phyloP scores from a whole-genome alignment of 2,888 invertebrate species.

The Nycteola revayana region DNA sequence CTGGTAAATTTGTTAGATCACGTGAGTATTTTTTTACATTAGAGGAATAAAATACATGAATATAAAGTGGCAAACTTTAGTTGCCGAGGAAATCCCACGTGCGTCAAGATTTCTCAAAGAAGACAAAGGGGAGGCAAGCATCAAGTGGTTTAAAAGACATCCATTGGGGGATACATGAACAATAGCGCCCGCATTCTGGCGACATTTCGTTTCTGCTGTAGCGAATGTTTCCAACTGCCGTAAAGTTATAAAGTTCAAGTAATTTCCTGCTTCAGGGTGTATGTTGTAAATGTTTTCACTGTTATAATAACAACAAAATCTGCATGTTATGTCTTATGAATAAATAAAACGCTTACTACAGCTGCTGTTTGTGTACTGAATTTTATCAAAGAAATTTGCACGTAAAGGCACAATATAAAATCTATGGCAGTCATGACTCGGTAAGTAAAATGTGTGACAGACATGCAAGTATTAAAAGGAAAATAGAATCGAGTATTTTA shows the following conservation, averaged over 20 bases:
- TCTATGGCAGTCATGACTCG: too few relatives aligned
- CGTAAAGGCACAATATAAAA: too few relatives aligned
- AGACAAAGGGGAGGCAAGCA: conserved; percentile 22
- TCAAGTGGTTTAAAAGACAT: too few relatives aligned
- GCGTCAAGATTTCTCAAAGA: conserved; percentile 14
- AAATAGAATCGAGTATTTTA: too few relatives aligned
- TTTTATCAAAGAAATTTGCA: too few relatives aligned
- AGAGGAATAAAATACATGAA: too few relatives aligned
- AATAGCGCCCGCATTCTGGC: conserved; percentile 49
- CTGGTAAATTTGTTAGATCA: too few relatives aligned
- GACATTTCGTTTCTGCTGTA: conserved; percentile 29
- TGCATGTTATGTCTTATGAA: conserved; percentile 9
- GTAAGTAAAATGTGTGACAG: too few relatives aligned
- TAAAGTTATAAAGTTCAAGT: conserved; percentile 24
- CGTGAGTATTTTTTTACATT: too few relatives aligned
- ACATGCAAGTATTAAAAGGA: too few relatives aligned
- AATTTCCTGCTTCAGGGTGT: conserved; percentile 14
- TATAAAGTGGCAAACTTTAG: neutral
- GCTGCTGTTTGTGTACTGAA: too few relatives aligned
- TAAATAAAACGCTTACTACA: neutral
- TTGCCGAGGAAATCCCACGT: conserved; percentile 4
- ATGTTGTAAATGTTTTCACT: conserved; percentile 16
- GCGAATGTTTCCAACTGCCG: conserved; percentile 23
- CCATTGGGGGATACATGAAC: conserved; percentile 36
- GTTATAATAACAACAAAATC: conserved; percentile 8